phyloP scores from a whole-genome alignment of 2,113 vertebrate species.

The Chaetodon auriga region DNA sequence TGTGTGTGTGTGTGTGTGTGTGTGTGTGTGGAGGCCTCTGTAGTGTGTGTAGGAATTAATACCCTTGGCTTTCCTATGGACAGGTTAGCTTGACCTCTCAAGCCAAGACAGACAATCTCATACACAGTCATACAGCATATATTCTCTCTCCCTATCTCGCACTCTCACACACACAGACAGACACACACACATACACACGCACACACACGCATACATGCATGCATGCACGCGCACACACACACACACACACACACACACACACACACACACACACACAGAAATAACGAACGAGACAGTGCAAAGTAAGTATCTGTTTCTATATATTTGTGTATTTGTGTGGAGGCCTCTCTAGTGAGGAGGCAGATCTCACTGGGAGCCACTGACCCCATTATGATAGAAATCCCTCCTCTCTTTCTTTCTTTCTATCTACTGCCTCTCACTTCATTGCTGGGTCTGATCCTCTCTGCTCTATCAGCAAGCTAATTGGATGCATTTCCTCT shows the following conservation, averaged over 20 bases:
- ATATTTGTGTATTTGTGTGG: conserved; percentile 34
- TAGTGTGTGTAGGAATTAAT: too few species aligned
- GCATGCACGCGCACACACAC: too few species aligned
- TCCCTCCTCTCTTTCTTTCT: conserved; percentile 18
- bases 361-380: conserved; percentile 65
- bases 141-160: conserved; percentile 1
- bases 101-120: too few species aligned
- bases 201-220: too few species aligned
- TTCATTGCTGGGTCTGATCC: conserved; percentile 13
- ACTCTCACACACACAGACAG: too few species aligned
- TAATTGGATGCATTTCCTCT: conserved; percentile 66
- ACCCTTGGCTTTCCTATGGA: too few species aligned
- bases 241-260: too few species aligned
- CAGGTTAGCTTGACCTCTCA: conserved; percentile 37
- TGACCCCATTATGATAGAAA: conserved; percentile 83
- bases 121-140: too few species aligned
- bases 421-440: conserved; percentile 26
- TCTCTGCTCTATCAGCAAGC: background rate
- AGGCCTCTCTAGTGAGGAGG: conserved; percentile 61
- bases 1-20: conserved; percentile 24
- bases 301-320: conserved; percentile 33
- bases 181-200: too few species aligned
- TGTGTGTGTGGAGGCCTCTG: background rate
- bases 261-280: background rate
- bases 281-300: conserved; percentile 32